phyloP scores from a whole-genome alignment of 2,797 vertebrate genomes.

The Anabas testudineus region DNA sequence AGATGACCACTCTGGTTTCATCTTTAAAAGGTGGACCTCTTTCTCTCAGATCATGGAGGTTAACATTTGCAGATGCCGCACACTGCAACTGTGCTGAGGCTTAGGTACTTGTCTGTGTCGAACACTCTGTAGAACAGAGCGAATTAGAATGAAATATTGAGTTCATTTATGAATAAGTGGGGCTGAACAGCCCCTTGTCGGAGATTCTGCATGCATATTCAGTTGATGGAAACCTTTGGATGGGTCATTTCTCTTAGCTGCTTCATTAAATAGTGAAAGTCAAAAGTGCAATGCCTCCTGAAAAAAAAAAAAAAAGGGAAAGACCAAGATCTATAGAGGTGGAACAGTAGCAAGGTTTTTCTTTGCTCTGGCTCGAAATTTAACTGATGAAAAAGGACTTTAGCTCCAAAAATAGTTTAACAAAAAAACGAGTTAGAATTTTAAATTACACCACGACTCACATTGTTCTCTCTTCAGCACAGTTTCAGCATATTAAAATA shows the following conservation, averaged over 20 bases:
- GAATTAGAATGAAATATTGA: conserved; percentile 84
- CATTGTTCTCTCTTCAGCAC: conserved; percentile 13
- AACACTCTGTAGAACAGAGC: conserved; percentile 74
- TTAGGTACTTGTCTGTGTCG: conserved; percentile 69
- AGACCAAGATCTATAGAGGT: conserved; percentile 59
- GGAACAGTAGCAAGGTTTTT: conserved; percentile 44
- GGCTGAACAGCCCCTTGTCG: conserved; percentile 81
- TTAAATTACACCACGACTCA: conserved; percentile 21
- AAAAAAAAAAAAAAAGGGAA: conserved; percentile 51
- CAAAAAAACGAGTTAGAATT: conserved; percentile 9
- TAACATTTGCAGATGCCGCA: conserved; percentile 60
- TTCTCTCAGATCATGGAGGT: conserved; percentile 45
- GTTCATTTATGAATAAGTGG: conserved; percentile 85
- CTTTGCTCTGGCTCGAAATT: conserved; percentile 41
- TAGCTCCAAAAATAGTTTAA: conserved; percentile 31
- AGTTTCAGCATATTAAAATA: conserved; percentile 12
- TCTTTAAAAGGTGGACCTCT: conserved; percentile 45
- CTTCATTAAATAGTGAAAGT: conserved; percentile 86
- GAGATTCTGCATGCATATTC: conserved; percentile 79
- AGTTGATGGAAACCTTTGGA: conserved; percentile 82
- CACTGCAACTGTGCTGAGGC: conserved; percentile 45
- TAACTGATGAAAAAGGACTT: conserved; percentile 32
- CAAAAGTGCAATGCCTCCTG: conserved; percentile 76
- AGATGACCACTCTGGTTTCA: conserved; percentile 40
- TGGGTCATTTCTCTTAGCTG: conserved; percentile 84